Evolutionary conservation across 1,140 invertebrate species (phyloP).

Genomic region (Pygmarrhopalites habei): DNA sequence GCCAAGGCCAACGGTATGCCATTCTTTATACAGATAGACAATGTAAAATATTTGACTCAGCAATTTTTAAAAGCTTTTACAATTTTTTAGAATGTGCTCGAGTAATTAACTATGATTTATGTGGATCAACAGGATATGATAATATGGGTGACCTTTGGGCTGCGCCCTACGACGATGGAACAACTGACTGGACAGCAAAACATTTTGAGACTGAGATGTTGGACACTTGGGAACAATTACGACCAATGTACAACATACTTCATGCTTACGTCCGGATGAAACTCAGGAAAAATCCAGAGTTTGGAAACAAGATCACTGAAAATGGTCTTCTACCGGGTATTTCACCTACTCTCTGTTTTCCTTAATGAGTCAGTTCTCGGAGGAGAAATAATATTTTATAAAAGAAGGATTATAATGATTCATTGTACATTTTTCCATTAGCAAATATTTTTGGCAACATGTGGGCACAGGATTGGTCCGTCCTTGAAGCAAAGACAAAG

Average conservation of each 20-base stretch:
- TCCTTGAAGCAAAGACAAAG: slow-evolving; percentile 45
- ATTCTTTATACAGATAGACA: not conserved
- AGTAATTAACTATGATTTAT: no score
- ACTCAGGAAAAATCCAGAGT: slow-evolving; percentile 46
- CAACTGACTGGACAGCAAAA: slow-evolving; percentile 38
- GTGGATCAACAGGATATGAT: slow-evolving; percentile 10
- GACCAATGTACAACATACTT: slow-evolving; percentile 72
- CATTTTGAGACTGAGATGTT: slow-evolving; percentile 56
- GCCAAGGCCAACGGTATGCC: slow-evolving; percentile 25
- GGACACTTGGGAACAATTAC: slow-evolving; percentile 62
- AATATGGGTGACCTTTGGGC: slow-evolving; percentile 22
- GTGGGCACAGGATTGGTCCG: slow-evolving; percentile 44
- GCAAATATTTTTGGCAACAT: slow-evolving; percentile 4
- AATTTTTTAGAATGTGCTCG: not conserved
- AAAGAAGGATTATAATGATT: no score
- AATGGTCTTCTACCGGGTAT: slow-evolving; percentile 11
- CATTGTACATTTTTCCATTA: no score
- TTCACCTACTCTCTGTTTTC: no score
- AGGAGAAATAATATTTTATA: no score
- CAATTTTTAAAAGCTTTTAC: not conserved
- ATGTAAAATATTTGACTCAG: no score
- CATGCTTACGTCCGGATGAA: slow-evolving; percentile 76
- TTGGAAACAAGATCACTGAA: slow-evolving; percentile 10
- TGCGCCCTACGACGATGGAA: slow-evolving; percentile 8
- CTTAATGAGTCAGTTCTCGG: no score